Evolutionary conservation across 2,113 vertebrate species (phyloP).

Genomic region (Phalacrocorax brasilianus): DNA sequence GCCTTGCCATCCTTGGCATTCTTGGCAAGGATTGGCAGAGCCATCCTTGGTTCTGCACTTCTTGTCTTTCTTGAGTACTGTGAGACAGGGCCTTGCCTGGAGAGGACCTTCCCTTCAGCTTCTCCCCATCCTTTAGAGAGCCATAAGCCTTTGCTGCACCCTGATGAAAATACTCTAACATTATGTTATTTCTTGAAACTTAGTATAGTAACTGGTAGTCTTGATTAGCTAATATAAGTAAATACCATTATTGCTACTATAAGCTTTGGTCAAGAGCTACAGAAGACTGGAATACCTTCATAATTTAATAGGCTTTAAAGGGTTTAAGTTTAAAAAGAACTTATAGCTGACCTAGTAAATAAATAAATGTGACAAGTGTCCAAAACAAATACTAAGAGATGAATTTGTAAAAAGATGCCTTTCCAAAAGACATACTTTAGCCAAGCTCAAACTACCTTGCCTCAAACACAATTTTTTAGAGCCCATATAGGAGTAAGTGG

Average conservation of each 20-base stretch:
- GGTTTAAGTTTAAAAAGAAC: no score
- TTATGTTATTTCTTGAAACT: not conserved
- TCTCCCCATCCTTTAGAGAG: not conserved
- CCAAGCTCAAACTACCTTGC: not conserved
- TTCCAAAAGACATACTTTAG: not conserved
- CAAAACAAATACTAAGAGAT: not conserved
- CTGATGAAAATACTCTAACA: not conserved
- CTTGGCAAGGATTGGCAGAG: no score
- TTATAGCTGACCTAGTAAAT: no score
- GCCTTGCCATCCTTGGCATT: no score
- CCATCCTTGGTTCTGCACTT: not conserved
- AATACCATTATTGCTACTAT: no score
- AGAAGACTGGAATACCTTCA: no score
- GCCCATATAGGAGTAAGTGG: not conserved
- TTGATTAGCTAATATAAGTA: not conserved
- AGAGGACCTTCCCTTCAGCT: not conserved
- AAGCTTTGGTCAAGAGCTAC: no score
- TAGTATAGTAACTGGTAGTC: not conserved
- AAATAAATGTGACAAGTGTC: no score
- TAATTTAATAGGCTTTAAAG: no score
- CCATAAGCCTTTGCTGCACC: not conserved
- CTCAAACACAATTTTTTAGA: not conserved
- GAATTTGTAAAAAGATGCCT: not conserved
- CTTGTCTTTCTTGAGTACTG: not conserved
- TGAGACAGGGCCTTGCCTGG: not conserved